Base-by-base conservation (phyloP, 1,140 invertebrate genomes). In the Yoshiicerus persimilis region DNA sequence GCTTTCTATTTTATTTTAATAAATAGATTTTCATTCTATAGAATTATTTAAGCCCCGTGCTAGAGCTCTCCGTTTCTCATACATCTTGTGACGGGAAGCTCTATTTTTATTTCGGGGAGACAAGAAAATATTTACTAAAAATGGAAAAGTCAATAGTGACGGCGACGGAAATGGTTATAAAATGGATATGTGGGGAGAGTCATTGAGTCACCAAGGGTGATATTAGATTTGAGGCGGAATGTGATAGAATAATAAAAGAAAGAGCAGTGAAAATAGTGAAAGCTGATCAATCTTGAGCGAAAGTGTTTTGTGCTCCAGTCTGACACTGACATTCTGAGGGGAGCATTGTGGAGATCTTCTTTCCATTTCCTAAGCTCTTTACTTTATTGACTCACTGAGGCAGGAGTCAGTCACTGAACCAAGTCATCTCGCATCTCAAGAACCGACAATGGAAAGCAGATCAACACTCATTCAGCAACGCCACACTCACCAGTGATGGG, bases 401-500 rank as follows among this genome's bases (percentile, higher is more conserved):
- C 39, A 41, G 39, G 39, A 13, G 64, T 27, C 10, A 66, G 64
- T 25, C 64, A 66, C 11, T 30, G 11, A 30, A 8, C 6, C 70
- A 77, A 75, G 25, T 34, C 25, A 77, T 32, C 64, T 27, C 9
- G 27, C 23, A 27, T 66, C 64, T 30, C 23, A 66, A 66, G 64
- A 30, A 25, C 23, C 10, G 30, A 56, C 75, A 80, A 36, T 77
- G 32, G 75, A 36, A 80, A 80, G 23, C 32, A 80, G 30, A 80
- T 80, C 75, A 80, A 80, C 75, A 80, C 20, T 34, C 32, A 80
- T 38, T 80, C 20, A 34, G n/a, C 16, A n/a, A 34, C 20, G 25
- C 38, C 5, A 25, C 32, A 87, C 92, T 92, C 87, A 93, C 93
- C 87, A 93, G 89, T 20, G 91, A 91, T 70, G 92, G 92, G 89